A percentile compares a stretch with the other conserved stretches of the same genome.
Evolutionary conservation across 2,797 vertebrate genomes (phyloP).

Genomic region (Peromyscus melanophrys): DNA sequence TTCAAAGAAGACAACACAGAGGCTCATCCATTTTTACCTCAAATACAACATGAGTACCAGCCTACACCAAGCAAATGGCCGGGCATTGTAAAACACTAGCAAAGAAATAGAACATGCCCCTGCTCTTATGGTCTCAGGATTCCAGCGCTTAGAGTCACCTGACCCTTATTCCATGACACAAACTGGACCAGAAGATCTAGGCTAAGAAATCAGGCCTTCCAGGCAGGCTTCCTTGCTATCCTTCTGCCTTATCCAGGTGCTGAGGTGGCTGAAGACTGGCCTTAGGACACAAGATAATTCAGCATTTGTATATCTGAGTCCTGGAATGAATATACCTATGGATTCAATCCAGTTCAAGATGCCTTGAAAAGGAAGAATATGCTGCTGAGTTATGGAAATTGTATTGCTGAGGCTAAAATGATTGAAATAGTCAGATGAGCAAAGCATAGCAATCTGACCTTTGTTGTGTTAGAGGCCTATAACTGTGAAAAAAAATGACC

Average conservation of each 20-base stretch:
- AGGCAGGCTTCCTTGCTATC: fast-evolving
- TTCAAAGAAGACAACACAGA: not conserved
- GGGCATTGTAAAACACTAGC: not conserved
- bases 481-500: not conserved
- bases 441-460: constrained; percentile 33
- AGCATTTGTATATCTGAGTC: not conserved
- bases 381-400: constrained; percentile 3
- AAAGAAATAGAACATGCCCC: not conserved
- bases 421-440: constrained; percentile 6
- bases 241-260: not conserved
- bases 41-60: not conserved
- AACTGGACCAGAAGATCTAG: not conserved
- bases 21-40: not conserved
- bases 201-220: not conserved
- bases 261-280: not conserved
- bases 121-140: not conserved
- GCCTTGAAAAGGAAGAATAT: not conserved
- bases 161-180: not conserved
- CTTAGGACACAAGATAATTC: not conserved
- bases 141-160: not conserved
- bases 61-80: not conserved
- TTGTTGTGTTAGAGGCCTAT: constrained; percentile 47
- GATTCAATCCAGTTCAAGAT: not conserved
- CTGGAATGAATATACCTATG: not conserved
- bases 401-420: not conserved